phyloP scores from a whole-genome alignment of 2,113 vertebrate genomes.

The Saimiri boliviensis region DNA sequence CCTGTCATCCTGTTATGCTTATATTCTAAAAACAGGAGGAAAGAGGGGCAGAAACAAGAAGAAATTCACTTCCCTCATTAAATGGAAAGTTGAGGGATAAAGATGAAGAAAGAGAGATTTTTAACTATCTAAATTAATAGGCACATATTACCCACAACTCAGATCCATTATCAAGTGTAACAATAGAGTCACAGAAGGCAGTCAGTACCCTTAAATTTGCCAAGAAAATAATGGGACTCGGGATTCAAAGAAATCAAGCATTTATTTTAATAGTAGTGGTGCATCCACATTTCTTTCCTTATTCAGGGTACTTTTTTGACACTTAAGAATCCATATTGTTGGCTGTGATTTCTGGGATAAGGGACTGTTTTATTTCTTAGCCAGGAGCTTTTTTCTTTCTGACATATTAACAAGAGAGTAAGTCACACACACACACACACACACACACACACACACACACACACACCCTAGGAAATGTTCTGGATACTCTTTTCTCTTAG shows the following conservation, averaged over 20 bases:
- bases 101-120: not conserved
- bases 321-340: constrained; percentile 50
- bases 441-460: too few species aligned
- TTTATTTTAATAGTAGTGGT: not conserved
- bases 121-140: constrained; percentile 16
- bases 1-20: not conserved
- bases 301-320: constrained; percentile 27
- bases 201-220: not conserved
- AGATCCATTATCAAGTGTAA: not conserved
- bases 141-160: not conserved
- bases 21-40: not conserved
- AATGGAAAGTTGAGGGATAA: not conserved
- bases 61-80: not conserved
- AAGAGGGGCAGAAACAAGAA: not conserved
- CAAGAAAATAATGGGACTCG: constrained; percentile 23
- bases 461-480: not conserved
- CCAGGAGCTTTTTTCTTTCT: not conserved
- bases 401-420: constrained; percentile 48
- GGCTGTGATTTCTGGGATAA: constrained; percentile 36
- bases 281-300: constrained; percentile 22
- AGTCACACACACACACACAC: not conserved
- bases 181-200: not conserved
- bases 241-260: constrained; percentile 43
- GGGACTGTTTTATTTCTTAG: constrained; percentile 33
- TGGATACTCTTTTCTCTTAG: not conserved